Conservation (phyloP, 2,113 vertebrate species). For the Hiodon alosoides region DNA sequence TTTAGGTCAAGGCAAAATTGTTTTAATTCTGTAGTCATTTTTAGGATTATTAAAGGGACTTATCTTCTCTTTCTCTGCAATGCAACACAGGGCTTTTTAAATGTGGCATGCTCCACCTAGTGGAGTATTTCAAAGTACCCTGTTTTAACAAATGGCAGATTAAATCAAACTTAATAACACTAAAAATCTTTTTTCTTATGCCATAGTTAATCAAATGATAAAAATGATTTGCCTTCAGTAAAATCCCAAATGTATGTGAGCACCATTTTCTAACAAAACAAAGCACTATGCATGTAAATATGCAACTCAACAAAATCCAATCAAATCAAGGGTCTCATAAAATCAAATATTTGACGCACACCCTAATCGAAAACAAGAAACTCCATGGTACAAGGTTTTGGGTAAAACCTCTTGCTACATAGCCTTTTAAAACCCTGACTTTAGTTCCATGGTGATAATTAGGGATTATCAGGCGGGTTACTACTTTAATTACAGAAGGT, state of each 20-base stretch:
- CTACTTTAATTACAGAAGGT: no score
- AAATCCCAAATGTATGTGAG: background rate
- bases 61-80: background rate
- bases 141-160: background rate
- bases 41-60: background rate
- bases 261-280: no score
- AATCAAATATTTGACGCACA: no score
- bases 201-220: background rate
- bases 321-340: no score
- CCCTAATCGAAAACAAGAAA: no score
- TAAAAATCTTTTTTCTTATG: background rate
- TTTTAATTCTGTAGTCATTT: background rate
- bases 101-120: conserved; percentile 28
- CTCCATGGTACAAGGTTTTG: no score
- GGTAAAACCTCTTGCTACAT: no score
- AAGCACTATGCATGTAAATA: no score
- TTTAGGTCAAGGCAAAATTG: background rate
- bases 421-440: no score
- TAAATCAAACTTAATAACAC: background rate
- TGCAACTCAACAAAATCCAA: no score
- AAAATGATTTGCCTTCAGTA: background rate
- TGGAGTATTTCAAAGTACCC: conserved; percentile 17
- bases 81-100: conserved; percentile 13
- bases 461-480: no score
- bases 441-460: no score